phyloP scores from a whole-genome alignment of 1,140 invertebrate genomes.

The Copidosoma floridanum region DNA sequence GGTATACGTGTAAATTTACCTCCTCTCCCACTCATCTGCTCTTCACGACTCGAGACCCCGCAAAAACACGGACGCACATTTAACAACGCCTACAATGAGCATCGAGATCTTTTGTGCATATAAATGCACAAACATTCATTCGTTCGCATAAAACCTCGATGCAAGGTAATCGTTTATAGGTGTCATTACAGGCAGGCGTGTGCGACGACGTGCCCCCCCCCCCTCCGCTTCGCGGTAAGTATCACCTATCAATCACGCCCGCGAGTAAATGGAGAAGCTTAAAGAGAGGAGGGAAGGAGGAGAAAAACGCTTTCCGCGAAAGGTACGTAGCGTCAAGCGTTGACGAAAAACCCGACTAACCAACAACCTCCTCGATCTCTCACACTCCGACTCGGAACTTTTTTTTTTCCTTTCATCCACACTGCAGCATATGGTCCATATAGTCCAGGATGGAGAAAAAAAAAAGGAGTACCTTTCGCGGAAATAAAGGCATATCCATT shows the following conservation, averaged over 20 bases:
- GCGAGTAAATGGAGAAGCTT: not conserved
- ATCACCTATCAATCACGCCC: constrained; percentile 3
- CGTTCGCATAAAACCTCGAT: constrained; percentile 10
- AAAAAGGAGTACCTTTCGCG: not conserved
- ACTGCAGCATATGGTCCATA: no score
- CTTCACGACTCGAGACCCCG: no score
- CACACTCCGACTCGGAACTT: no score
- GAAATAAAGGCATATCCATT: constrained; percentile 7
- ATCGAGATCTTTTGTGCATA: no score
- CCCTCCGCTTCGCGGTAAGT: not conserved
- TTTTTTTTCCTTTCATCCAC: no score
- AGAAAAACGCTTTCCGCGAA: not conserved
- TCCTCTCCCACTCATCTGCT: not conserved
- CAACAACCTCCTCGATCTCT: no score
- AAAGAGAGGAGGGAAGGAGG: not conserved
- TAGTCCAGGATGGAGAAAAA: no score
- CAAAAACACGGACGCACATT: constrained; percentile 1
- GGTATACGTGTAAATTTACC: not conserved
- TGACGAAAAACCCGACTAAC: no score
- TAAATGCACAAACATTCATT: no score
- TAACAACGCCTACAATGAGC: no score
- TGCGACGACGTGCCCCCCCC: no score
- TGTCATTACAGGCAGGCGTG: no score
- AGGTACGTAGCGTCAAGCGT: not conserved
- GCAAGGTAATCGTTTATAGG: constrained; percentile 17